phyloP scores from a whole-genome alignment of 2,888 invertebrate species.

The Agonopterix subpropinquella region DNA sequence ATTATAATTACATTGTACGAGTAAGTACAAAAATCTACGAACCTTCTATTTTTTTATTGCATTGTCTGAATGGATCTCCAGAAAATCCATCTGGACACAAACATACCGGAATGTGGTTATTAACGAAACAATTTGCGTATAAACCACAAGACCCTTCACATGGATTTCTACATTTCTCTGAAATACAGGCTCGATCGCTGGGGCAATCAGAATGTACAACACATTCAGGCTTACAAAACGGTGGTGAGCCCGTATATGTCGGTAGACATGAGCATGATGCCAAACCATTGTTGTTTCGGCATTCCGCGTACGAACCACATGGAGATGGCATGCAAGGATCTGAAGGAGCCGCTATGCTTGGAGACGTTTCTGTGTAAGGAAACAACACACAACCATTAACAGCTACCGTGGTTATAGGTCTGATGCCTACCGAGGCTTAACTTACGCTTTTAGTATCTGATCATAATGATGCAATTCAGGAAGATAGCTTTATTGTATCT shows the following conservation, averaged over 20 bases:
- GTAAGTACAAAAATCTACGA: slow-evolving; percentile 6
- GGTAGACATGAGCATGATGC: slow-evolving; percentile 83
- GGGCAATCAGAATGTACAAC: slow-evolving; percentile 79
- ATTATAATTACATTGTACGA: background rate
- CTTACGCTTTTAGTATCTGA: no score
- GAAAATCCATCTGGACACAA: slow-evolving; percentile 79
- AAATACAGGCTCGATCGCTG: slow-evolving; percentile 78
- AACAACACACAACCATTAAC: background rate
- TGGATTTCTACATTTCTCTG: slow-evolving; percentile 81
- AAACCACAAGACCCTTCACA: slow-evolving; percentile 82
- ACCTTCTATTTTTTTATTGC: slow-evolving; percentile 70
- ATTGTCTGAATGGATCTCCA: slow-evolving; percentile 83
- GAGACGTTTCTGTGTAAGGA: slow-evolving; percentile 34
- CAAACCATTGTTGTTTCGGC: slow-evolving; percentile 81
- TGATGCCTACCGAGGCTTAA: no score
- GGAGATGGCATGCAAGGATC: slow-evolving; percentile 84
- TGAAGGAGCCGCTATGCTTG: slow-evolving; percentile 46
- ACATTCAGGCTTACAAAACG: slow-evolving; percentile 80
- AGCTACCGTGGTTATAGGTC: background rate
- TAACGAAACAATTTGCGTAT: slow-evolving; percentile 80
- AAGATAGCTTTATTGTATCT: no score
- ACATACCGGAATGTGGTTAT: slow-evolving; percentile 84
- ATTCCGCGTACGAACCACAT: slow-evolving; percentile 84
- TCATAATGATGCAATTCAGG: no score
- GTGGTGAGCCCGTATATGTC: slow-evolving; percentile 79